Percentiles rank a stretch among this genome's conserved stretches.
phyloP scores from a whole-genome alignment of 1,140 invertebrate species.

The Drosophila auraria region DNA sequence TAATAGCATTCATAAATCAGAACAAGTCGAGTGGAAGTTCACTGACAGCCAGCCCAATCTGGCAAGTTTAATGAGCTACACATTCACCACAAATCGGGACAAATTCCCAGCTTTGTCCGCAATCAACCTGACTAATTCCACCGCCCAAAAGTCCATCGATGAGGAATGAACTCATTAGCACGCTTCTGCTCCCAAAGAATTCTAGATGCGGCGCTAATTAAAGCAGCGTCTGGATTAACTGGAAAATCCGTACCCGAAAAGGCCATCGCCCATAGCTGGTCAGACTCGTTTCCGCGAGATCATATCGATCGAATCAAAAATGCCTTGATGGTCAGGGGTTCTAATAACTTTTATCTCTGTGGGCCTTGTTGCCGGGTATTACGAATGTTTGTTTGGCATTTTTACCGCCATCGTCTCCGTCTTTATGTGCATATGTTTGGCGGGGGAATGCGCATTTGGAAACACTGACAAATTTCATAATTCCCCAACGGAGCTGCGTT shows the following conservation, averaged over 20 bases:
- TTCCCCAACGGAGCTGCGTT: constrained; percentile 11
- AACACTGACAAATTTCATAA: constrained; percentile 47
- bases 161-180: constrained; percentile 66
- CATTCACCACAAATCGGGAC: constrained; percentile 23
- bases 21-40: constrained; percentile 38
- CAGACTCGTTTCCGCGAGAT: constrained; percentile 44
- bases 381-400: constrained; percentile 22
- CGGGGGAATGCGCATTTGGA: constrained; percentile 4
- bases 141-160: constrained; percentile 22
- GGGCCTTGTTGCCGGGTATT: constrained; percentile 33
- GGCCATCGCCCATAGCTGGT: constrained; percentile 54
- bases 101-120: constrained; percentile 42
- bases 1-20: constrained; percentile 50
- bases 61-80: constrained; percentile 21
- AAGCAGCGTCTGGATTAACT: constrained; percentile 64
- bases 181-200: constrained; percentile 32
- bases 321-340: constrained; percentile 7
- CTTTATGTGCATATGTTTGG: constrained; percentile 34
- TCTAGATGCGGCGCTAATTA: constrained; percentile 66
- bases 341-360: constrained; percentile 23
- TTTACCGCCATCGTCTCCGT: constrained; percentile 1
- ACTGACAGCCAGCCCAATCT: constrained; percentile 15
- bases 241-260: constrained; percentile 55
- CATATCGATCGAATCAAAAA: constrained; percentile 13
- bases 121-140: constrained; percentile 36